Evolutionary conservation across 2,888 invertebrate species (phyloP).

Genomic region (Hydrotaea cyrtoneurina): DNA sequence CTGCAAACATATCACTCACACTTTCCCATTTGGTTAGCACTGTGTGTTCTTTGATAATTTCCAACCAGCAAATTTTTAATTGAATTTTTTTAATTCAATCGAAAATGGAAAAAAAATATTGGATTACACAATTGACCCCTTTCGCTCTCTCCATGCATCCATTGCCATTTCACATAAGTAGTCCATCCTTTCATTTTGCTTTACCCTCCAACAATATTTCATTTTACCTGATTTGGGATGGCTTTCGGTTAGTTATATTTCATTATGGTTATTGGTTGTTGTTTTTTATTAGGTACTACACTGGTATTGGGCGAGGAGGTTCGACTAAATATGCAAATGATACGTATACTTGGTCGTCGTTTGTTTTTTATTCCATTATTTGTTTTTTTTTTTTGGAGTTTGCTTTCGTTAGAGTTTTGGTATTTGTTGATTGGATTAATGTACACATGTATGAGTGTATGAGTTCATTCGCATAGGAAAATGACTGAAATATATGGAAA

Average conservation of each 20-base stretch:
- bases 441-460: conserved; percentile 11
- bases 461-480: neutral
- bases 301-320: neutral
- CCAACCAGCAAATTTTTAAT: conserved; percentile 60
- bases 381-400: conserved; percentile 1
- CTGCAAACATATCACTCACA: no score
- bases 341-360: conserved; percentile 45
- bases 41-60: conserved; percentile 47
- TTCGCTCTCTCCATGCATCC: conserved; percentile 46
- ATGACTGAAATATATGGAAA: neutral
- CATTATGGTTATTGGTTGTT: conserved; percentile 66
- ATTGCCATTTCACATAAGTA: conserved; percentile 3
- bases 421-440: conserved; percentile 62
- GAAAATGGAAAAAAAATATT: conserved; percentile 64
- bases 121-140: conserved; percentile 67
- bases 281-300: conserved; percentile 34
- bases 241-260: conserved; percentile 63
- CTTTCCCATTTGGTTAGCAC: no score
- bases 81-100: conserved; percentile 60
- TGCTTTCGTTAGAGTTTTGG: conserved; percentile 50
- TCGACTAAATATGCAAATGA: conserved; percentile 53
- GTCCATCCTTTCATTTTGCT: neutral
- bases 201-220: neutral
- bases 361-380: conserved; percentile 33
- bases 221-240: conserved; percentile 23